Percentiles rank a stretch among this genome's conserved stretches.
These are phyloP conservation scores for Setophaga petechia DNA, from an alignment of 2,113 vertebrate species.

Conservation along the genomic window DNA sequence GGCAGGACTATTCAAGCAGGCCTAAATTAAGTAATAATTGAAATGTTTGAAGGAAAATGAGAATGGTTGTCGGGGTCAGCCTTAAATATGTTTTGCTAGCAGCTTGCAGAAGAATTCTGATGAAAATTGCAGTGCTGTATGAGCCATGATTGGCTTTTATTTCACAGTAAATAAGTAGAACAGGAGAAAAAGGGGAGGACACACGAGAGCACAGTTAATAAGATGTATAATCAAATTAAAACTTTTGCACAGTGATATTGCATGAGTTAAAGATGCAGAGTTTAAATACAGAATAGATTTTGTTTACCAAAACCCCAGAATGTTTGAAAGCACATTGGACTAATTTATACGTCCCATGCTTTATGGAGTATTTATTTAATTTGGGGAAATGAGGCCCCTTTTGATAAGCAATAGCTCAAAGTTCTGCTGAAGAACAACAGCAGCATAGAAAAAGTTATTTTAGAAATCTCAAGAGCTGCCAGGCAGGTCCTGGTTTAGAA, in stretches of 20 bases:
- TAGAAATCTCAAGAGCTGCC: background rate
- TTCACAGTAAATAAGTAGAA: background rate
- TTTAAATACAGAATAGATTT: background rate
- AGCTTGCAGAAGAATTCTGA: background rate
- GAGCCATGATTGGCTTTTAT: background rate
- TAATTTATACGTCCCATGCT: background rate
- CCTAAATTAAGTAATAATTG: conserved; percentile 19
- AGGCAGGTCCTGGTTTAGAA: background rate
- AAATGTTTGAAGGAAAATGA: conserved; percentile 49
- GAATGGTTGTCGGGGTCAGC: background rate
- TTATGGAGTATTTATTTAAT: background rate
- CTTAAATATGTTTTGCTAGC: background rate
- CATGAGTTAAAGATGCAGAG: background rate
- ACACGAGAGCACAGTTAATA: background rate
- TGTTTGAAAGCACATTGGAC: background rate
- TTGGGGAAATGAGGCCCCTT: background rate
- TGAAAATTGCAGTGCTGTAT: background rate
- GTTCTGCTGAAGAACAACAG: background rate
- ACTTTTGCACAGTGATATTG: background rate
- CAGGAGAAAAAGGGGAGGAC: background rate
- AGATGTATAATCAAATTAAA: background rate
- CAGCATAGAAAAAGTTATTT: background rate
- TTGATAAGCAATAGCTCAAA: background rate
- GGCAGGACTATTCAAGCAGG: background rate
- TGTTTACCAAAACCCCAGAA: background rate